phyloP scores from a whole-genome alignment of 2,797 vertebrate genomes.

The Vultur gryphus region DNA sequence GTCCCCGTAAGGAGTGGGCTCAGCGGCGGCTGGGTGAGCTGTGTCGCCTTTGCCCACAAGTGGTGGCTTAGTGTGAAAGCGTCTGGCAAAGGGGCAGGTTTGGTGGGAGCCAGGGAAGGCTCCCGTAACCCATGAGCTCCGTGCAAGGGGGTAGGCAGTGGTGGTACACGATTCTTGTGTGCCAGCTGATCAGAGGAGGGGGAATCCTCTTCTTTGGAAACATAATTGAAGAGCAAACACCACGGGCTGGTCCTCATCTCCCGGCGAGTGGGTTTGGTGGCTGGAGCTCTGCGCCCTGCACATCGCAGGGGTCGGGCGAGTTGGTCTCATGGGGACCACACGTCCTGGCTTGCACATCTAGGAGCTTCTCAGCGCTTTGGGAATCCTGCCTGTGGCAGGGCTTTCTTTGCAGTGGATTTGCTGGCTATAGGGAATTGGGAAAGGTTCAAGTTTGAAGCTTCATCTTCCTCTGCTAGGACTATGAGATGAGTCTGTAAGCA shows the following conservation, averaged over 20 bases:
- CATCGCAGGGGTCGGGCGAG: background rate
- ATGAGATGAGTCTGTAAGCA: background rate
- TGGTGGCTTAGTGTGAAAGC: background rate
- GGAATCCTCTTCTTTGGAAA: background rate
- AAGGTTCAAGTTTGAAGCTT: background rate
- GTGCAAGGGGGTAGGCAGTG: background rate
- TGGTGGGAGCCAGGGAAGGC: background rate
- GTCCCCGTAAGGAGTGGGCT: background rate
- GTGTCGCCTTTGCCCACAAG: background rate
- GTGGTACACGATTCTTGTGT: accelerated
- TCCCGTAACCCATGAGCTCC: accelerated
- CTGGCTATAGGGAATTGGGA: background rate
- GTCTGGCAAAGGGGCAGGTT: background rate
- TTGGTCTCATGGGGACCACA: accelerated
- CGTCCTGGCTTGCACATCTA: background rate
- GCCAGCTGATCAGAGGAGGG: background rate
- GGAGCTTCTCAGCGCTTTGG: background rate
- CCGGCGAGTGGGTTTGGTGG: background rate
- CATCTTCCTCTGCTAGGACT: background rate
- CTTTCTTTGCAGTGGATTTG: background rate
- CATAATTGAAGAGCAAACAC: background rate
- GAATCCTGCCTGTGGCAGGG: background rate
- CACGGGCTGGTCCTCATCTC: accelerated
- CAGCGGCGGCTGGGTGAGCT: background rate
- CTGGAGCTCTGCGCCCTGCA: background rate